These are phyloP conservation scores for Scomber scombrus DNA, from an alignment of 2,113 vertebrate species.

Conservation along the genomic window DNA sequence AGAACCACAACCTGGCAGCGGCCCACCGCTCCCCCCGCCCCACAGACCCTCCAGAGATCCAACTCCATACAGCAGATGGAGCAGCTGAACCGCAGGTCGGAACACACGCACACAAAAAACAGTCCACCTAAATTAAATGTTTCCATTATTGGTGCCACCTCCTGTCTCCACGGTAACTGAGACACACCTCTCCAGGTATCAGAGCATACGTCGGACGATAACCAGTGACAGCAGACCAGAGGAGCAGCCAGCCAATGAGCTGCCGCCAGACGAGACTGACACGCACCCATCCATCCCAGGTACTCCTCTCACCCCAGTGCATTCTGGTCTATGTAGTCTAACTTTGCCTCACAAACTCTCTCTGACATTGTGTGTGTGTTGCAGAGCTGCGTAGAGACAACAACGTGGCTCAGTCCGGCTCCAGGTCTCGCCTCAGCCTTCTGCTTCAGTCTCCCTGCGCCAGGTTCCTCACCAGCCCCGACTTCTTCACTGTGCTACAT, in stretches of 20 bases:
- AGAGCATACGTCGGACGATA: conserved; percentile 97
- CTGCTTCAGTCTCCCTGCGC: conserved; percentile 95
- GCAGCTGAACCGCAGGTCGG: conserved; percentile 94
- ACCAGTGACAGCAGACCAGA: conserved; percentile 92
- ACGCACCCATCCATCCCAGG: conserved; percentile 75
- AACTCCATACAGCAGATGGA: conserved; percentile 97
- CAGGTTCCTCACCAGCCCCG: conserved; percentile 97
- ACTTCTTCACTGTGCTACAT: conserved; percentile 99
- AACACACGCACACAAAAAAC: too few species aligned
- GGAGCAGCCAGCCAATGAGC: conserved; percentile 77
- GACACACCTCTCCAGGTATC: conserved; percentile 86
- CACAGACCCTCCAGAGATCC: conserved; percentile 93
- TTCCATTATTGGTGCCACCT: background rate
- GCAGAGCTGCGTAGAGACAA: conserved; percentile 93
- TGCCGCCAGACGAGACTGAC: conserved; percentile 78
- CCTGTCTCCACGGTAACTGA: background rate
- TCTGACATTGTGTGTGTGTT: conserved; percentile 17
- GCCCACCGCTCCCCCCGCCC: conserved; percentile 91
- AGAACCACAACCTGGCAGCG: conserved; percentile 95
- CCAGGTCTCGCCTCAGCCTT: conserved; percentile 91
- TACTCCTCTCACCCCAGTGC: conserved; percentile 27
- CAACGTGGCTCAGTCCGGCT: conserved; percentile 88
- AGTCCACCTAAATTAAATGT: background rate
- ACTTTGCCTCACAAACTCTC: background rate
- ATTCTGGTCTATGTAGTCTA: background rate